Conservation (phyloP, 2,888 invertebrate genomes). For the Folsomia candida region DNA sequence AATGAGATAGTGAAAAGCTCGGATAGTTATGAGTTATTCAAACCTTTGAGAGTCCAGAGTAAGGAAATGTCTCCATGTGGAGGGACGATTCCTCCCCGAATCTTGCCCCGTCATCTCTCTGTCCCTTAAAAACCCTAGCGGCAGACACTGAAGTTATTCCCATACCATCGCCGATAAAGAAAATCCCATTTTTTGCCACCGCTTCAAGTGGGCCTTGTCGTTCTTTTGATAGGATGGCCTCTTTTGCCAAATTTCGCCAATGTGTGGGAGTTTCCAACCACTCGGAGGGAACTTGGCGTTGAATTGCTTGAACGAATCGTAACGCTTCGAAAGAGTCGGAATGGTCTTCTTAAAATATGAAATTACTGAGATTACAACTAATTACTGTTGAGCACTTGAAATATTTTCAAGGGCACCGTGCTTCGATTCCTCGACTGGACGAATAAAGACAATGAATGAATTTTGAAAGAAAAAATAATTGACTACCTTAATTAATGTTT, state of each 20-base stretch:
- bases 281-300: background rate
- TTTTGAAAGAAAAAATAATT: too few relatives aligned
- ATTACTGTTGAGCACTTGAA: too few relatives aligned
- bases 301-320: background rate
- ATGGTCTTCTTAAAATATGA: background rate
- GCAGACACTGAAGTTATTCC: conserved; percentile 53
- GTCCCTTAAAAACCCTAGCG: conserved; percentile 53
- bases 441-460: too few relatives aligned
- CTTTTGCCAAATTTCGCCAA: background rate
- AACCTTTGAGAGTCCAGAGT: background rate
- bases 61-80: background rate
- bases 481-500: too few relatives aligned
- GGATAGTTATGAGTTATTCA: background rate
- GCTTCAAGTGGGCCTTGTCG: conserved; percentile 37
- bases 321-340: background rate
- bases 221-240: background rate
- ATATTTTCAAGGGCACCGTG: too few relatives aligned
- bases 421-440: too few relatives aligned
- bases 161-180: conserved; percentile 84
- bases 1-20: too few relatives aligned
- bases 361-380: too few relatives aligned
- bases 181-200: conserved; percentile 66
- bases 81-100: background rate
- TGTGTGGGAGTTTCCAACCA: background rate
- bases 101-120: background rate